phyloP scores from a whole-genome alignment of 2,888 invertebrate genomes.

The Philereme vetulata region DNA sequence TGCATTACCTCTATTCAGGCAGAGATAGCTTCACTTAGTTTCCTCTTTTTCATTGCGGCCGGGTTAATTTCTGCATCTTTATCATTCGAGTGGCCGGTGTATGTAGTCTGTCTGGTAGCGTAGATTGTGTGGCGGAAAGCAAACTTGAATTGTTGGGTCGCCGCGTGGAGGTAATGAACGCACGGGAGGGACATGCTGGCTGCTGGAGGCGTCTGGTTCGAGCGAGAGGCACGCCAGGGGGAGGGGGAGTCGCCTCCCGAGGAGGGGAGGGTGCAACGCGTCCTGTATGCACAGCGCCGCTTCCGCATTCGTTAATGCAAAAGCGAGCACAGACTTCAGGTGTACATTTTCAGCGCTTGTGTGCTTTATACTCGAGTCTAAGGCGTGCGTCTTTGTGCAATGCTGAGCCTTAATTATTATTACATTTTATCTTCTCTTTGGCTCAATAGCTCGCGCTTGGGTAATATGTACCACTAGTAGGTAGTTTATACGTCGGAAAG shows the following conservation, averaged over 20 bases:
- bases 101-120: constrained; percentile 76
- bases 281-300: constrained; percentile 82
- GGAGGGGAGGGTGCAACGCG: constrained; percentile 65
- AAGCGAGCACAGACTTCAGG: constrained; percentile 82
- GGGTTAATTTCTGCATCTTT: constrained; percentile 83
- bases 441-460: constrained; percentile 51
- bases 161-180: constrained; percentile 81
- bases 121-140: constrained; percentile 82
- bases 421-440: constrained; percentile 72
- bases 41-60: constrained; percentile 77
- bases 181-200: constrained; percentile 75
- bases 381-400: constrained; percentile 79
- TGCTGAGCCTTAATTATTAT: constrained; percentile 77
- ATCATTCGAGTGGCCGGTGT: constrained; percentile 81
- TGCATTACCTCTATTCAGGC: constrained; percentile 79
- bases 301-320: constrained; percentile 84
- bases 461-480: constrained; percentile 44
- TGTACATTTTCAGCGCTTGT: constrained; percentile 83
- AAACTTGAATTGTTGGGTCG: constrained; percentile 81
- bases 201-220: constrained; percentile 76
- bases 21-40: constrained; percentile 83
- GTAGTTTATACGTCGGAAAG: constrained; percentile 47
- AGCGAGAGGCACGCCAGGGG: constrained; percentile 63
- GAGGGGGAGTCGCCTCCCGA: constrained; percentile 40
- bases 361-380: constrained; percentile 77